phyloP scores from a whole-genome alignment of 2,113 vertebrate species.

The Danionella cerebrum region DNA sequence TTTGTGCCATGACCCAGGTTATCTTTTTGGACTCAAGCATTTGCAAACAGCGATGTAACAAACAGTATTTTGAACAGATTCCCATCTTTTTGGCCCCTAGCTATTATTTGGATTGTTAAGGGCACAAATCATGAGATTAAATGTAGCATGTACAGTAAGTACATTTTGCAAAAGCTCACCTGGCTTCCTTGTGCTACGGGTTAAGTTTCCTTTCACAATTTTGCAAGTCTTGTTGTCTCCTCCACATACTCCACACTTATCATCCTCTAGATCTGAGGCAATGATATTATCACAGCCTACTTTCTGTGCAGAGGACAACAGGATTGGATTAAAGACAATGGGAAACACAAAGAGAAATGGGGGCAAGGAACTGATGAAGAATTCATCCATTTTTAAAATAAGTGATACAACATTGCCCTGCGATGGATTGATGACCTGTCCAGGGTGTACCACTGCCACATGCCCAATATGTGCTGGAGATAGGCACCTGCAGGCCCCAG shows the following conservation, averaged over 20 bases:
- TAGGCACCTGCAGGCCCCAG: too few relatives aligned
- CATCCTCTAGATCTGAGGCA: slow-evolving; percentile 83
- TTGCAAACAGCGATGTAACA: too few relatives aligned
- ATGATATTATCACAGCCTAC: slow-evolving; percentile 92
- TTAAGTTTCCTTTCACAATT: slow-evolving; percentile 88
- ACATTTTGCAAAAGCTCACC: slow-evolving; percentile 55
- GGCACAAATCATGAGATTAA: background rate
- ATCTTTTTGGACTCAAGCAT: too few relatives aligned
- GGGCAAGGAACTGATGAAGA: background rate
- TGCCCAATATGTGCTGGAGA: too few relatives aligned
- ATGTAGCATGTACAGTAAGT: background rate
- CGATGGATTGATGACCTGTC: too few relatives aligned
- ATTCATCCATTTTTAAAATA: too few relatives aligned
- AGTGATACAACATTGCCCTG: too few relatives aligned
- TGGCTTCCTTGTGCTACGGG: slow-evolving; percentile 78
- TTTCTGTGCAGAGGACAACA: slow-evolving; percentile 69
- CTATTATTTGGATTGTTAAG: background rate
- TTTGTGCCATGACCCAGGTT: too few relatives aligned
- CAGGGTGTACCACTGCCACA: too few relatives aligned
- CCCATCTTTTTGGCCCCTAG: too few relatives aligned
- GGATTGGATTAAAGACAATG: background rate
- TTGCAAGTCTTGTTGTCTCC: slow-evolving; percentile 90
- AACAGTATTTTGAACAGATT: too few relatives aligned
- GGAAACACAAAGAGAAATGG: background rate
- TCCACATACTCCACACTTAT: slow-evolving; percentile 89